These are phyloP conservation scores for Bibio marci DNA, from an alignment of 2,888 invertebrate species.

Conservation along the genomic window DNA sequence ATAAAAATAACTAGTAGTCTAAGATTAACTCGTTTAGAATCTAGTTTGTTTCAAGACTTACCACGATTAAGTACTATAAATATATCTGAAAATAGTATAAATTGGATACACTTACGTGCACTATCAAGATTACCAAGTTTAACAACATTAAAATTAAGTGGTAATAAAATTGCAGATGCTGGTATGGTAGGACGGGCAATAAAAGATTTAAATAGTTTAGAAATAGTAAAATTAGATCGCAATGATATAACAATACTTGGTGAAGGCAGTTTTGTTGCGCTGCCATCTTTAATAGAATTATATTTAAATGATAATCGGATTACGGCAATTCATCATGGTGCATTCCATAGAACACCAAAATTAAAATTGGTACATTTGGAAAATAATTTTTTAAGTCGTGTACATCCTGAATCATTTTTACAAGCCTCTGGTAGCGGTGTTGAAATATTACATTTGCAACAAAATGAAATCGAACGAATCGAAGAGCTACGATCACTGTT, in stretches of 20 bases:
- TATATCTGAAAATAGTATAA: slow-evolving; percentile 57
- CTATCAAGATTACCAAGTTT: slow-evolving; percentile 49
- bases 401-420: slow-evolving; percentile 68
- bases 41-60: slow-evolving; percentile 51
- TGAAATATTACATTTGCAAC: slow-evolving; percentile 58
- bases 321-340: slow-evolving; percentile 57
- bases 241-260: slow-evolving; percentile 53
- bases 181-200: slow-evolving; percentile 65
- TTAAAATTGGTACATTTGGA: slow-evolving; percentile 58
- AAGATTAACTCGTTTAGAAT: slow-evolving; percentile 48
- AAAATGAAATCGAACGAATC: slow-evolving; percentile 60
- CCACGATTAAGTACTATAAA: slow-evolving; percentile 53
- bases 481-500: slow-evolving; percentile 56
- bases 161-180: slow-evolving; percentile 60
- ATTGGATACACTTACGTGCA: slow-evolving; percentile 62
- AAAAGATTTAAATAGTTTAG: slow-evolving; percentile 55
- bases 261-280: slow-evolving; percentile 65
- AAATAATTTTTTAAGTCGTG: slow-evolving; percentile 53
- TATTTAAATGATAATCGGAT: slow-evolving; percentile 56
- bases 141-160: slow-evolving; percentile 47
- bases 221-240: slow-evolving; percentile 48
- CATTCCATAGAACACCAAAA: slow-evolving; percentile 62
- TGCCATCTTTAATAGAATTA: slow-evolving; percentile 48
- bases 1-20: slow-evolving; percentile 55
- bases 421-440: slow-evolving; percentile 56